Evolutionary conservation across 2,888 invertebrate species (phyloP).

Genomic region (Hirtodrosophila histrioides): DNA sequence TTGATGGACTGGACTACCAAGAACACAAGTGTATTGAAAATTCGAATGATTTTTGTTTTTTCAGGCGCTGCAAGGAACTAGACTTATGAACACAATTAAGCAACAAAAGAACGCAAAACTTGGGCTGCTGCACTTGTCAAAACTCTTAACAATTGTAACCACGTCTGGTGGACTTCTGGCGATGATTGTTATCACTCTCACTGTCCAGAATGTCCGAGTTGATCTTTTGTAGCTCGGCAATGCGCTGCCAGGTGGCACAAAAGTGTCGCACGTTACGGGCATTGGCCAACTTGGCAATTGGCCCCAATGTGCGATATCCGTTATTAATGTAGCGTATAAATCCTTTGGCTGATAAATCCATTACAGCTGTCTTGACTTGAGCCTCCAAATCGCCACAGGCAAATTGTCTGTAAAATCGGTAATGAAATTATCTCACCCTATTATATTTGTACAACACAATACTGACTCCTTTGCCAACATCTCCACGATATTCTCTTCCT

Average conservation of each 20-base stretch:
- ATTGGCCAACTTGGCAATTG: slow-evolving; percentile 80
- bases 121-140: neutral
- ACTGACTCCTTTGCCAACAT: slow-evolving; percentile 81
- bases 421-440: neutral
- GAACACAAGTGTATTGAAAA: slow-evolving; percentile 2
- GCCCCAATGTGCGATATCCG: slow-evolving; percentile 83
- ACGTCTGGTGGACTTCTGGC: slow-evolving; percentile 42
- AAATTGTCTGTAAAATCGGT: slow-evolving; percentile 65
- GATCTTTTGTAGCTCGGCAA: slow-evolving; percentile 74
- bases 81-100: slow-evolving; percentile 22
- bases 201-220: slow-evolving; percentile 54
- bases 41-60: neutral
- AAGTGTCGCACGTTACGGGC: slow-evolving; percentile 78
- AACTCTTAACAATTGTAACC: slow-evolving; percentile 30
- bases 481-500: slow-evolving; percentile 75
- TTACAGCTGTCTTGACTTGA: slow-evolving; percentile 81
- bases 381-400: slow-evolving; percentile 81
- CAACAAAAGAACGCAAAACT: slow-evolving; percentile 16
- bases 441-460: neutral
- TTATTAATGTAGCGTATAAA: slow-evolving; percentile 74
- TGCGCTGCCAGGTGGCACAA: slow-evolving; percentile 76
- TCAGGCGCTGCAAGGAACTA: slow-evolving; percentile 1
- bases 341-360: slow-evolving; percentile 74
- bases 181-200: slow-evolving; percentile 17
- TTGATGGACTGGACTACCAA: slow-evolving; percentile 13